These are phyloP conservation scores for Phenganax marumi DNA, from an alignment of 92 coral and sea anemone species.

Conservation along the genomic window DNA sequence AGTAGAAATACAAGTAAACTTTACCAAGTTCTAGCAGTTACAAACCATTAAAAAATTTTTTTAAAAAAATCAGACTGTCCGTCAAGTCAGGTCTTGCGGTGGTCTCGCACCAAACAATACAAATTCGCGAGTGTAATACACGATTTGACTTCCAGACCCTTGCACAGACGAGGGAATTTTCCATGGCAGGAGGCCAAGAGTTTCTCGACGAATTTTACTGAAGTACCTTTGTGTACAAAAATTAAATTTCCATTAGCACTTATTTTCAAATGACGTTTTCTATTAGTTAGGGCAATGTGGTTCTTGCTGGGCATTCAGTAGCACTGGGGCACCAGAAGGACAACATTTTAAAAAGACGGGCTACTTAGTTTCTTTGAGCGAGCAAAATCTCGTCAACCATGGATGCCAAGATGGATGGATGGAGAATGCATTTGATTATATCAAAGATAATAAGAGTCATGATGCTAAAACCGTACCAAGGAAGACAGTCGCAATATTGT, in stretches of 20 bases:
- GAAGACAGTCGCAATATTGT: constrained; percentile 56
- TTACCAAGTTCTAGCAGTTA: no score
- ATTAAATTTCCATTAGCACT: neutral
- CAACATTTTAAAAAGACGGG: constrained; percentile 95
- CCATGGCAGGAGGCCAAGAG: constrained; percentile 4
- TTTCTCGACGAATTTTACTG: no score
- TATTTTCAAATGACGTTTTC: neutral
- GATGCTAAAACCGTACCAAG: constrained; percentile 80
- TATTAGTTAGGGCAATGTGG: constrained; percentile 67
- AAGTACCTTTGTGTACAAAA: no score
- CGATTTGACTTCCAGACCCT: no score
- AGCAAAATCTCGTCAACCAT: constrained; percentile 82
- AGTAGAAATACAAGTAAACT: no score
- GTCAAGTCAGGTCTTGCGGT: no score
- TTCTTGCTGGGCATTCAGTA: constrained; percentile 97
- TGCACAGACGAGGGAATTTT: neutral
- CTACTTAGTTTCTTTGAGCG: constrained; percentile 83
- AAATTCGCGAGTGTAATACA: no score
- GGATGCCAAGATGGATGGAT: constrained; percentile 88
- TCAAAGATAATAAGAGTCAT: constrained; percentile 70
- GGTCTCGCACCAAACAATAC: no score
- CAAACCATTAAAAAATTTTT: no score
- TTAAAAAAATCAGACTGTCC: no score
- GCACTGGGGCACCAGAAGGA: constrained; percentile 94
- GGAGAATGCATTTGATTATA: constrained; percentile 78